Evolutionary conservation across 2,113 vertebrate genomes (phyloP), one percentile per base, ranked within the genome.

Genomic region (Prochilodus magdalenae): DNA sequence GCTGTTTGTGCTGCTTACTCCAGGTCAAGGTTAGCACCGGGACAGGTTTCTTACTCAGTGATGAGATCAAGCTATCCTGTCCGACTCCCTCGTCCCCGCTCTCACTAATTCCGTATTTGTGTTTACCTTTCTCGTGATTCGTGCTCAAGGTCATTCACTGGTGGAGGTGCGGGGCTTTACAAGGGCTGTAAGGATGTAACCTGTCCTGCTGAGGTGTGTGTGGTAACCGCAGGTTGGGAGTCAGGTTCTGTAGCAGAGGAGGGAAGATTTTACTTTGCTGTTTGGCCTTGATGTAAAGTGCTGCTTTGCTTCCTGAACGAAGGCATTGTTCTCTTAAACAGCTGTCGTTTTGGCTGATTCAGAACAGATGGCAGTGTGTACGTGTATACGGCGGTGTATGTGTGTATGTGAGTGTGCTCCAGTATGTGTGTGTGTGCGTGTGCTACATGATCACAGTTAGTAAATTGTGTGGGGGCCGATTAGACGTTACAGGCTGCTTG

Each of bases 281-380:
- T 80, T 90, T 90, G 90, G 90, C 92, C 90, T 86, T 90, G 91
- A 90, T 90, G 90, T 90, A 89, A 83, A 86, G 85, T 70, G 72
- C 79, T 60, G 79, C 79, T 89, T 87, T 87, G 87, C 85, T 87
- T 88, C 87, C 87, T 91, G 88, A 90, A 89, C 87, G 88, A 86
- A 80, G 87, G 89, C 88, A 90, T 92, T 90, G 91, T 94, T 93
- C 92, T 93, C 91, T 93, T 93, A 91, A 92, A 92, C 93, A 94
- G 92, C 92, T 94, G 93, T 92, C 89, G 89, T 90, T 93, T 92
- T 90, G 91, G 88, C 91, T 91, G 92, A 94, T 93, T 91, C 88
- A 91, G 91, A 94, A 92, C 94, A 94, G 93, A 93, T 93, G 94
- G 93, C 84, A 78, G 87, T 89, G 87, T 88, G 91, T 90, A 85